A percentile compares a stretch with the other conserved stretches of the same genome.
Evolutionary conservation across 2,797 vertebrate species (phyloP).

Genomic region (Atherinosoma microstoma): DNA sequence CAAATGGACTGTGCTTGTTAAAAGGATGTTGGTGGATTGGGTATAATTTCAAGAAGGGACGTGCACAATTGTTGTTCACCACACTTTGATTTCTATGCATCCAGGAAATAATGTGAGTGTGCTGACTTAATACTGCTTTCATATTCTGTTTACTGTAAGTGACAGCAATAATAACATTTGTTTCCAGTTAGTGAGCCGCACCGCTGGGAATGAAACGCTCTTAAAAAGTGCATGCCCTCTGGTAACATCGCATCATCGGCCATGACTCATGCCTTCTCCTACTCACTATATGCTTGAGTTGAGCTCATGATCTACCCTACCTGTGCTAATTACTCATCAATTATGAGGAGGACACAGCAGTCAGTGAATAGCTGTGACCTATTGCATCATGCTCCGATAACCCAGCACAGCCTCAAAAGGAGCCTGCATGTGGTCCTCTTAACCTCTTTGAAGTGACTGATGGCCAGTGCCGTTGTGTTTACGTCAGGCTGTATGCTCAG

Average conservation of each 20-base stretch:
- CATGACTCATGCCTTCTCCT: conserved; percentile 55
- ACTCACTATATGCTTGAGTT: conserved; percentile 48
- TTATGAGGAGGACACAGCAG: conserved; percentile 66
- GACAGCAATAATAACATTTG: conserved; percentile 18
- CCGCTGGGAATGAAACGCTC: conserved; percentile 1
- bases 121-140: conserved; percentile 13
- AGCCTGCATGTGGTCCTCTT: conserved; percentile 40
- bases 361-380: conserved; percentile 66
- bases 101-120: conserved; percentile 15
- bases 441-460: conserved; percentile 62
- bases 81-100: conserved; percentile 20
- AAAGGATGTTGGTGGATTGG: conserved; percentile 63
- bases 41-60: conserved; percentile 45
- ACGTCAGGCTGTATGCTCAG: conserved; percentile 32
- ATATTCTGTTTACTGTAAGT: conserved; percentile 11
- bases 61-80: conserved; percentile 18
- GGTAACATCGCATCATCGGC: conserved; percentile 20
- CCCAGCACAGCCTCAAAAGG: conserved; percentile 24
- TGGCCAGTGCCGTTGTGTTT: conserved; percentile 40
- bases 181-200: conserved; percentile 25
- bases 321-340: conserved; percentile 81
- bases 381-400: conserved; percentile 62
- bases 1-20: conserved; percentile 68
- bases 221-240: conserved; percentile 4
- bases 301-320: conserved; percentile 67